Conservation (phyloP, 2,888 invertebrate species). For the Crematogaster levior region DNA sequence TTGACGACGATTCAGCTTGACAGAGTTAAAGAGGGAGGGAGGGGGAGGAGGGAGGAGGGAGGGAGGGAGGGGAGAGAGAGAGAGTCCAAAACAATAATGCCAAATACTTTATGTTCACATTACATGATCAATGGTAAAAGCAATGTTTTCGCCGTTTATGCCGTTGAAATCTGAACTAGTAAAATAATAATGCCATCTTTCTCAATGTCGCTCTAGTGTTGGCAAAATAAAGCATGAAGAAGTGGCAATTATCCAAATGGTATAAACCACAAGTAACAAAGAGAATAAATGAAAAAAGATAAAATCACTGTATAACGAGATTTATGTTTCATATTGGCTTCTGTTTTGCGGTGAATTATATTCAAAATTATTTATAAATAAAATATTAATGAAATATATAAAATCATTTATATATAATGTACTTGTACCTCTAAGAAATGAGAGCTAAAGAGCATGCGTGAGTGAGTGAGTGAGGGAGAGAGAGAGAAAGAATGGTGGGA, state of each 20-base stretch:
- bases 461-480: background rate
- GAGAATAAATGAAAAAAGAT: background rate
- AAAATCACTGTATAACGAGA: background rate
- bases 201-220: background rate
- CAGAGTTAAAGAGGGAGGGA: no score
- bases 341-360: no score
- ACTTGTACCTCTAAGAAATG: background rate
- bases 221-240: background rate
- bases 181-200: background rate
- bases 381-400: no score
- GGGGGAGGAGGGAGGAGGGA: background rate
- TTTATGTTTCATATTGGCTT: background rate
- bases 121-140: constrained; percentile 13
- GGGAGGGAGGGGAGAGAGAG: constrained; percentile 7
- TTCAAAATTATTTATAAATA: no score
- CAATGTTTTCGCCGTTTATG: constrained; percentile 9
- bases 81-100: constrained; percentile 57
- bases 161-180: background rate
- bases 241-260: background rate
- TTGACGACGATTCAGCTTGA: constrained; percentile 63
- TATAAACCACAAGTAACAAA: background rate
- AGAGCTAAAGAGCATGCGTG: background rate
- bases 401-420: constrained; percentile 28
- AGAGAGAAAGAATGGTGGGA: background rate
- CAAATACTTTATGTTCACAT: constrained; percentile 47